Conservation (phyloP, 2,888 invertebrate genomes). For the Perizoma affinitatum region DNA sequence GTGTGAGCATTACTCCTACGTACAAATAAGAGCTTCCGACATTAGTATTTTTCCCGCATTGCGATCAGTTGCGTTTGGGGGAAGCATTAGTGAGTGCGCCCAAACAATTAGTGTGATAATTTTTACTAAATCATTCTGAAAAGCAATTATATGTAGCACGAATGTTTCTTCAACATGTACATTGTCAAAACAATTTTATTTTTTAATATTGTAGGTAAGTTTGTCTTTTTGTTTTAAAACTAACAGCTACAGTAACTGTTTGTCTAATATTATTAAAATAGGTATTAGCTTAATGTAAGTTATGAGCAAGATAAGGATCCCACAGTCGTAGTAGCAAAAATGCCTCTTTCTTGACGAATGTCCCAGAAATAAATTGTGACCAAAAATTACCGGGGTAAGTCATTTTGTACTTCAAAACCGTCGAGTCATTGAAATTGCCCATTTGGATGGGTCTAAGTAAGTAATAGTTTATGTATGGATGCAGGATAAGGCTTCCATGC, state of each 20-base stretch:
- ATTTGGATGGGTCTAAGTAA: too few relatives aligned
- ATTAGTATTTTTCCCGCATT: constrained; percentile 67
- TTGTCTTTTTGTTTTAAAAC: neutral
- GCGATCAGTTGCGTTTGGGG: constrained; percentile 56
- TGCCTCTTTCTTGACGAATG: too few relatives aligned
- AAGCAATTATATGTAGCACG: constrained; percentile 29
- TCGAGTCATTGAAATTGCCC: too few relatives aligned
- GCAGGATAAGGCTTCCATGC: too few relatives aligned
- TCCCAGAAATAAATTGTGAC: too few relatives aligned
- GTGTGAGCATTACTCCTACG: constrained; percentile 55
- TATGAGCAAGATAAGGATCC: too few relatives aligned
- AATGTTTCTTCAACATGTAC: constrained; percentile 61
- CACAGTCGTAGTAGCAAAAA: too few relatives aligned
- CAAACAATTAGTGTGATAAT: constrained; percentile 2
- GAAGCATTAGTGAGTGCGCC: neutral
- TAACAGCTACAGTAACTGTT: neutral
- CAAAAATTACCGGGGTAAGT: too few relatives aligned
- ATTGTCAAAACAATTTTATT: constrained; percentile 50
- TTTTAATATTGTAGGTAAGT: constrained; percentile 58
- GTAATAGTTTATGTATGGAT: too few relatives aligned
- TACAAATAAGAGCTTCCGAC: constrained; percentile 48
- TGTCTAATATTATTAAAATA: neutral
- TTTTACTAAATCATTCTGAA: neutral
- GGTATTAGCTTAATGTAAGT: too few relatives aligned
- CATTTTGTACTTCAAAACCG: too few relatives aligned